A percentile compares a stretch with the other conserved stretches of the same genome.
Conservation (phyloP, 2,113 vertebrate species). For the Todiramphus chloris region DNA sequence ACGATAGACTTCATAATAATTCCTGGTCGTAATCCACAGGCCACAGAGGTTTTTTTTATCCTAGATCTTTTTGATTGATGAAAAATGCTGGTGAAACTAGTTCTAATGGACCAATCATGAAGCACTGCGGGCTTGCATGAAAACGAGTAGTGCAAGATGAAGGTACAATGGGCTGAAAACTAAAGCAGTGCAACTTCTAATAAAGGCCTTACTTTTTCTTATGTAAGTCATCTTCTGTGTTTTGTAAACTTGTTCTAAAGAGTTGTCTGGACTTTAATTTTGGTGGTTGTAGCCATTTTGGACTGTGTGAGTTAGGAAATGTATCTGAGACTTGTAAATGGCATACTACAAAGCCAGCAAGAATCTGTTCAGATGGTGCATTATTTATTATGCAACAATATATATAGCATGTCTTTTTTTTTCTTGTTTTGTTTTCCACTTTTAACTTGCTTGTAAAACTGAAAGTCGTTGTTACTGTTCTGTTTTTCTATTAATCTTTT, state of each 20-base stretch:
- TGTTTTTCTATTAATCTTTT: constrained; percentile 82
- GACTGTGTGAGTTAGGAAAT: constrained; percentile 62
- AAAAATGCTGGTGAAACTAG: constrained; percentile 49
- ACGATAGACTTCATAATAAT: constrained; percentile 48
- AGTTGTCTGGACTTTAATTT: constrained; percentile 29
- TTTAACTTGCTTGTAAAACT: constrained; percentile 79
- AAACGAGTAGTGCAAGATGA: constrained; percentile 21
- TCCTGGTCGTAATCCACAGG: constrained; percentile 38
- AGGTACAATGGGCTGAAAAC: constrained; percentile 44
- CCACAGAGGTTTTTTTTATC: constrained; percentile 57
- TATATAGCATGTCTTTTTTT: constrained; percentile 65
- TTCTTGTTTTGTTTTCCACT: constrained; percentile 59
- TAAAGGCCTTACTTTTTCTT: constrained; percentile 88
- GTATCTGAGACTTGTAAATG: constrained; percentile 54
- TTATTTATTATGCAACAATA: constrained; percentile 76
- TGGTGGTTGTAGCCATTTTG: constrained; percentile 67
- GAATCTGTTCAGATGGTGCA: constrained; percentile 56
- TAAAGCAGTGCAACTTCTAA: constrained; percentile 72
- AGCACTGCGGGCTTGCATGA: constrained; percentile 68
- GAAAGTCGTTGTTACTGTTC: constrained; percentile 81
- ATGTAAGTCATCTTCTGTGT: constrained; percentile 70
- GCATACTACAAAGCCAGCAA: constrained; percentile 61
- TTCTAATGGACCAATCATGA: constrained; percentile 83
- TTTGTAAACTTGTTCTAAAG: constrained; percentile 70
- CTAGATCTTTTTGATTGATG: constrained; percentile 54